phyloP scores from a whole-genome alignment of 1,140 invertebrate species.

The Drosophila virilis region DNA sequence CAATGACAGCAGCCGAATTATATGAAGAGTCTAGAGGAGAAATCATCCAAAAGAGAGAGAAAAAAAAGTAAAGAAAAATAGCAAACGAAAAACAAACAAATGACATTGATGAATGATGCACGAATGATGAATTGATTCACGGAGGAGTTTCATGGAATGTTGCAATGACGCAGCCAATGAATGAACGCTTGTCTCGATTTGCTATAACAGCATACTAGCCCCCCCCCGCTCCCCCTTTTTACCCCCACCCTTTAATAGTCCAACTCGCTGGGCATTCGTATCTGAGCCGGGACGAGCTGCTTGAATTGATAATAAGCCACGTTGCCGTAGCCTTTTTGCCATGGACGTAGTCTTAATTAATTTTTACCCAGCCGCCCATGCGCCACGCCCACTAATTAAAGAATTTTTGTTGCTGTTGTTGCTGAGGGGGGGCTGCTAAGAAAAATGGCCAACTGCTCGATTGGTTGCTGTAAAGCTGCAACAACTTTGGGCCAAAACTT shows the following conservation, averaged over 20 bases:
- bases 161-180: conserved; percentile 57
- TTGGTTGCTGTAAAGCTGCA: conserved; percentile 37
- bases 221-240: too few species aligned
- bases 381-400: conserved; percentile 77
- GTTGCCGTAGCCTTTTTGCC: conserved; percentile 23
- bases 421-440: conserved; percentile 3
- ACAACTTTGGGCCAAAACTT: conserved; percentile 59
- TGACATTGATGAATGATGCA: conserved; percentile 79
- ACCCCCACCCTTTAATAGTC: background rate
- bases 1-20: too few species aligned
- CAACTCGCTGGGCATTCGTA: background rate
- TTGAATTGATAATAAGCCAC: conserved; percentile 75
- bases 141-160: conserved; percentile 49
- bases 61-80: conserved; percentile 10
- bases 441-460: conserved; percentile 32
- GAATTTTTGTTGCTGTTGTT: conserved; percentile 18
- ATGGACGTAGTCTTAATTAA: conserved; percentile 69
- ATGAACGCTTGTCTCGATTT: conserved; percentile 50
- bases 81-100: conserved; percentile 50
- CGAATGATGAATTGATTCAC: conserved; percentile 73
- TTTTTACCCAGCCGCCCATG: conserved; percentile 46
- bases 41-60: conserved; percentile 5
- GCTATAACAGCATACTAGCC: background rate
- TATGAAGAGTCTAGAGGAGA: too few species aligned
- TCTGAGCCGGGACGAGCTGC: conserved; percentile 33